Evolutionary conservation across 2,888 invertebrate species (phyloP).

Genomic region (Shargacucullia verbasci): DNA sequence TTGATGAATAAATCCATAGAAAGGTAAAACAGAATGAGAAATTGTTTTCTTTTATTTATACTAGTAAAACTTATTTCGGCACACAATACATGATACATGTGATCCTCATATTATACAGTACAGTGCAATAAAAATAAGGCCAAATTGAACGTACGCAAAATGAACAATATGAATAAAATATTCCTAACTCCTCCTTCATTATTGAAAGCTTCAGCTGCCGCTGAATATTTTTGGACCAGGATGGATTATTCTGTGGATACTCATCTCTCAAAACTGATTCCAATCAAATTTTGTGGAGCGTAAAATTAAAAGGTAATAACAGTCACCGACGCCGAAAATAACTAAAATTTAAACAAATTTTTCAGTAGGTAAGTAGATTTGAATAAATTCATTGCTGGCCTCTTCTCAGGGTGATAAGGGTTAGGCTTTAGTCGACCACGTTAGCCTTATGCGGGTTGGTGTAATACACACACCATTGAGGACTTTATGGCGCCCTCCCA

Average conservation of each 20-base stretch:
- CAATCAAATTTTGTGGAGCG: neutral
- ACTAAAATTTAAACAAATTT: neutral
- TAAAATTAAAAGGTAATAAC: neutral
- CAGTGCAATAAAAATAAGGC: constrained; percentile 5
- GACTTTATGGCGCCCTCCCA: too few species aligned
- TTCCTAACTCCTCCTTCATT: neutral
- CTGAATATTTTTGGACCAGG: neutral
- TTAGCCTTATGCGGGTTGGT: too few species aligned
- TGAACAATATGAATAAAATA: neutral
- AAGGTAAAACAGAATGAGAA: too few species aligned
- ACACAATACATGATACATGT: constrained; percentile 21
- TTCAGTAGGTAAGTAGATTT: constrained; percentile 17
- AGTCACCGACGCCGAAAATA: neutral
- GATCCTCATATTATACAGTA: constrained; percentile 23
- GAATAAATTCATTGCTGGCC: too few species aligned
- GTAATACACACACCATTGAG: too few species aligned
- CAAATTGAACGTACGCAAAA: neutral
- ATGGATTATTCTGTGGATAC: neutral
- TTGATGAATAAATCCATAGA: constrained; percentile 39
- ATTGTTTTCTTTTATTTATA: too few species aligned
- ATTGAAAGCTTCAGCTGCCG: neutral
- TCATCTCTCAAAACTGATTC: neutral
- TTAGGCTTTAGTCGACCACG: too few species aligned
- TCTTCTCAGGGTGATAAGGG: too few species aligned
- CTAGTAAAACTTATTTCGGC: constrained; percentile 25